Evolutionary conservation across 2,797 vertebrate species (phyloP), one percentile per base, ranked within the genome.

Genomic region (Mycteria americana): DNA sequence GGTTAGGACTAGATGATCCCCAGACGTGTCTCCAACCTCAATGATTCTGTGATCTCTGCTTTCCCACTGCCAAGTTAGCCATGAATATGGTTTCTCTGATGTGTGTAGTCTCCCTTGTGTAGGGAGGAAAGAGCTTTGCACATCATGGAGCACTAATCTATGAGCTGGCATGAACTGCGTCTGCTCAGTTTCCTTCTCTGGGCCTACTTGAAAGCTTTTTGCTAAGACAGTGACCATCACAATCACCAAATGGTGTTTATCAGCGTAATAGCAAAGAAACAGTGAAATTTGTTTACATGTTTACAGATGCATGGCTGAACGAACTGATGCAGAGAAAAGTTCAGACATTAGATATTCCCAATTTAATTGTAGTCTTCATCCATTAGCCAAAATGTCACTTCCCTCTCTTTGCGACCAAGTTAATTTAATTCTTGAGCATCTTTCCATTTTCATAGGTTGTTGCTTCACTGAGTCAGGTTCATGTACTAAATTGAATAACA

Each of bases 341-440:
- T 87, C 95, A 94, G 74, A 27, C 19, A 1, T 89, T 57, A 23
- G 73, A 51, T 86, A 92, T 91, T 96, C 75, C 85, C 56, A 90
- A 48, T 93, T 86, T 94, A 91, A 72, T 74, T 88, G 79, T 89
- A 82, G 37, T 95, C 92, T 31, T 80, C 91, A 95, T 74, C 80
- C 85, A 91, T 97, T 96, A 95, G 50, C 86, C 54, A 63, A 84
- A 95, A 96, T 86, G 88, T 80, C 96, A 91, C 91, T 95, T 97
- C 65, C 51, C 13, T 85, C 39, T 92, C 72, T 92, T 93, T 88
- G 83, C 1, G 15, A 88, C 95, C 59, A 37, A 72, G 54, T 81
- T 96, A 94, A 96, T 97, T 96, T 89, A 93, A 85, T 97, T 88
- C 92, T 85, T 80, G 86, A 95, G 72, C 75, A 73, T 93, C 84